These are phyloP conservation scores for Rhagium mordax DNA, from an alignment of 2,888 invertebrate genomes.

Conservation along the genomic window DNA sequence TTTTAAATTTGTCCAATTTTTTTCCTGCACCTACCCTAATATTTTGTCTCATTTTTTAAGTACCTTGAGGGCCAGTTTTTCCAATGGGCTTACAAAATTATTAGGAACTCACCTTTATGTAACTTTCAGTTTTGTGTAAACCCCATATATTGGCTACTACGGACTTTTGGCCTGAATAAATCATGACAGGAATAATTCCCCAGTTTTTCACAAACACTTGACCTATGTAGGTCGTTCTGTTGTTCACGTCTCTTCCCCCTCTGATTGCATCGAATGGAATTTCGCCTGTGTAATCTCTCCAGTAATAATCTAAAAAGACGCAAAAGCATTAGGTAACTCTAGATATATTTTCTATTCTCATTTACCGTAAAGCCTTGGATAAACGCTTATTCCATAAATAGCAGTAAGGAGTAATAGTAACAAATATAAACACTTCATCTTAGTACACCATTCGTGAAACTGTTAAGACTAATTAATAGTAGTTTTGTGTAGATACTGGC, in stretches of 20 bases:
- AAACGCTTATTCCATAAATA: not conserved
- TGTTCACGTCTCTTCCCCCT: slow-evolving; percentile 45
- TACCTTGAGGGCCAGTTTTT: too few relatives aligned
- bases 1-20: too few relatives aligned
- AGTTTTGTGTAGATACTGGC: too few relatives aligned
- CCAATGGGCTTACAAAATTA: too few relatives aligned
- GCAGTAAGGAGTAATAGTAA: too few relatives aligned
- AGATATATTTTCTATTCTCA: not conserved
- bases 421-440: too few relatives aligned
- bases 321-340: not conserved
- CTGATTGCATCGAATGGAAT: slow-evolving; percentile 47
- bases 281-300: slow-evolving; percentile 50
- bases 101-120: slow-evolving; percentile 39
- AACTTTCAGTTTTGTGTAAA: slow-evolving; percentile 30
- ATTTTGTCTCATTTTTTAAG: too few relatives aligned
- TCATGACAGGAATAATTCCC: slow-evolving; percentile 45
- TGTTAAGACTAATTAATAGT: too few relatives aligned
- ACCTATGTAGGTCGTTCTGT: slow-evolving; percentile 46
- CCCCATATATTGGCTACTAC: slow-evolving; percentile 37
- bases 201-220: slow-evolving; percentile 40
- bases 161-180: slow-evolving; percentile 42
- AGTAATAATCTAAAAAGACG: slow-evolving; percentile 40
- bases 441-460: too few relatives aligned
- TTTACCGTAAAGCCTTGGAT: not conserved
- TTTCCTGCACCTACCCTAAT: too few relatives aligned